These are phyloP conservation scores for Sapayoa aenigma DNA, from an alignment of 2,113 vertebrate species.

Conservation along the genomic window DNA sequence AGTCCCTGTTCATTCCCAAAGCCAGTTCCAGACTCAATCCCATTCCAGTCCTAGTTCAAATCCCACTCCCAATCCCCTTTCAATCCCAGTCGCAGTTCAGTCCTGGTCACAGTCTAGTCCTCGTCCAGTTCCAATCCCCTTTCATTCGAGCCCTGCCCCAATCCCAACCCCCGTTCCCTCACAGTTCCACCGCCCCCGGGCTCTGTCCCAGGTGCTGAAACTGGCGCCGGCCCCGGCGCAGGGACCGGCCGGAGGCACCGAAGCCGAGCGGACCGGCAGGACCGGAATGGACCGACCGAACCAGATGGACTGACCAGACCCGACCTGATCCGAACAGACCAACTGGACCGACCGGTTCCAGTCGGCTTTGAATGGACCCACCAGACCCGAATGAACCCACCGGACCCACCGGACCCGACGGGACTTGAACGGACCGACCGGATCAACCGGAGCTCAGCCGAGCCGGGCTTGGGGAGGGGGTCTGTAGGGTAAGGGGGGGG, in stretches of 20 bases:
- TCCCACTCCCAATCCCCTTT: not conserved
- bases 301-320: not conserved
- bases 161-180: not conserved
- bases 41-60: not conserved
- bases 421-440: not conserved
- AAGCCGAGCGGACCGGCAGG: fast-evolving
- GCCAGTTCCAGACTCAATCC: not conserved
- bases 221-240: not conserved
- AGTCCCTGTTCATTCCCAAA: not conserved
- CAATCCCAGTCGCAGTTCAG: not conserved
- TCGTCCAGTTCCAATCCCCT: not conserved
- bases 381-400: too few relatives aligned
- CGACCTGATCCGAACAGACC: not conserved
- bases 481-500: too few relatives aligned
- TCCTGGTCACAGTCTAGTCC: not conserved
- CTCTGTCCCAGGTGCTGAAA: constrained; percentile 45
- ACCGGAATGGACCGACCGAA: not conserved
- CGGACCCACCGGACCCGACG: too few relatives aligned
- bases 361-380: too few relatives aligned
- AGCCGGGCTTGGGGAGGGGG: not conserved
- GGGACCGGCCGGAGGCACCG: too few relatives aligned
- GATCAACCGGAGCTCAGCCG: not conserved
- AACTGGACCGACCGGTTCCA: not conserved
- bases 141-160: not conserved
- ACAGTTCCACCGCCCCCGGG: not conserved